Conservation (phyloP, 2,113 vertebrate genomes). For the Phalacrocorax pelagicus region DNA sequence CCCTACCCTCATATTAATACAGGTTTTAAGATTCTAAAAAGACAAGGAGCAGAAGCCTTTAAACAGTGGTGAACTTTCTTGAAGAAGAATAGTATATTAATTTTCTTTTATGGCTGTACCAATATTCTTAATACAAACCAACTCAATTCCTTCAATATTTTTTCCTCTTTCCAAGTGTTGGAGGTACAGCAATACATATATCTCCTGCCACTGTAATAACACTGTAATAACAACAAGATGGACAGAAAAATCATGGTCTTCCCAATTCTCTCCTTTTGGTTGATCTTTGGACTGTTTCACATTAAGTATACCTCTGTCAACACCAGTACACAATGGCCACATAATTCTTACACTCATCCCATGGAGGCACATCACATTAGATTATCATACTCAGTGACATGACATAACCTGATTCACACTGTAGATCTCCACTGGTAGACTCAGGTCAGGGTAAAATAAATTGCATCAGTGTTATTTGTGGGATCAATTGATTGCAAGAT, state of each 20-base stretch:
- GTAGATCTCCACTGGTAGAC: background rate
- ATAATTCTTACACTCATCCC: background rate
- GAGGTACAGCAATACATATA: background rate
- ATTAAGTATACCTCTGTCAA: background rate
- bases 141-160: accelerated
- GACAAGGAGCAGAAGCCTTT: background rate
- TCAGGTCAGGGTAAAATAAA: slow-evolving; percentile 36
- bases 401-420: background rate
- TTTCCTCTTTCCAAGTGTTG: background rate
- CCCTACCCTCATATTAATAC: background rate
- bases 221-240: background rate
- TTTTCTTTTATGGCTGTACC: background rate
- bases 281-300: background rate
- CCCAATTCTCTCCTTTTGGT: background rate
- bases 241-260: background rate
- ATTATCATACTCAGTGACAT: background rate
- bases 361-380: background rate
- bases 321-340: background rate
- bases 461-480: slow-evolving; percentile 25
- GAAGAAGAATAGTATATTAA: background rate
- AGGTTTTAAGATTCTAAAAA: background rate
- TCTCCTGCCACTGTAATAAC: background rate
- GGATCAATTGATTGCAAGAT: slow-evolving; percentile 50
- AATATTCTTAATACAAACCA: background rate
- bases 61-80: background rate